phyloP scores from a whole-genome alignment of 2,797 vertebrate genomes.

The Rhyacichthys aspro region DNA sequence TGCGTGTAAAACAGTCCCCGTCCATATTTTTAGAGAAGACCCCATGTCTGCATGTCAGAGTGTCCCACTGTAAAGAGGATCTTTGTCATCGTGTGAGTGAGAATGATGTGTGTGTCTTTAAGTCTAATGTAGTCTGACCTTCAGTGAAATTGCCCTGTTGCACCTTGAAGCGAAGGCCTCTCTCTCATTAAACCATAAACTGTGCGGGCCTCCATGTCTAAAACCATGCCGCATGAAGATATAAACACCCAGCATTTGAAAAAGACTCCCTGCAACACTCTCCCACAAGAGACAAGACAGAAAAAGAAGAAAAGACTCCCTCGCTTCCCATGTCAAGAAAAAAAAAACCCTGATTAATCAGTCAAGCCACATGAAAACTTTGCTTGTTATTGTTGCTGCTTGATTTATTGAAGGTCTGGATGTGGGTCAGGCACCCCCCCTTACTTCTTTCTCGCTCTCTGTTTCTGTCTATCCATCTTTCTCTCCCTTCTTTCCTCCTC shows the following conservation, averaged over 20 bases:
- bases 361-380: constrained; percentile 77
- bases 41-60: constrained; percentile 1
- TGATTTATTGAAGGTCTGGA: constrained; percentile 81
- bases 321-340: constrained; percentile 43
- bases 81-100: background rate
- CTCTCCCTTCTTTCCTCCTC: constrained; percentile 31
- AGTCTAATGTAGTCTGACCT: constrained; percentile 23
- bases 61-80: constrained; percentile 3
- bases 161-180: constrained; percentile 30
- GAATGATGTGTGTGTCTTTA: constrained; percentile 5
- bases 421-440: constrained; percentile 68
- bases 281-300: constrained; percentile 50
- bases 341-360: constrained; percentile 70
- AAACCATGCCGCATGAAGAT: constrained; percentile 48
- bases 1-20: constrained; percentile 35
- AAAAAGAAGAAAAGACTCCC: constrained; percentile 56
- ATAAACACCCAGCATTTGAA: constrained; percentile 42
- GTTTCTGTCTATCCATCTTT: background rate
- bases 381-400: constrained; percentile 80
- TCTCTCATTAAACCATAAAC: constrained; percentile 48
- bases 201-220: constrained; percentile 23
- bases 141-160: constrained; percentile 25
- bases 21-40: constrained; percentile 33
- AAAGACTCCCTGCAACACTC: constrained; percentile 25
- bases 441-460: constrained; percentile 6